Evolutionary conservation across 2,113 vertebrate species (phyloP).

Genomic region (Saccopteryx bilineata): DNA sequence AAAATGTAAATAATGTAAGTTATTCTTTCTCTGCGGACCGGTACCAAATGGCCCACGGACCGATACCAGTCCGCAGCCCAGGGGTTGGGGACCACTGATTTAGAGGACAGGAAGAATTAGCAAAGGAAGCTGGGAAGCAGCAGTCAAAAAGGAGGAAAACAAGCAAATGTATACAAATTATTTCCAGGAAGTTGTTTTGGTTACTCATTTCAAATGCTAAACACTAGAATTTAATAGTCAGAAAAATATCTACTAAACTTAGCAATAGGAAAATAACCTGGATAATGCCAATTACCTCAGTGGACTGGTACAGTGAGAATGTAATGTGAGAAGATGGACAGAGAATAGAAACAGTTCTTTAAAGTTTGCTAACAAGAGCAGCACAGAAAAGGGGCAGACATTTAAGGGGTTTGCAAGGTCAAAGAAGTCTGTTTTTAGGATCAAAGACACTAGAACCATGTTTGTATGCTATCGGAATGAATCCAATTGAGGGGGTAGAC

Average conservation of each 20-base stretch:
- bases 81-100: too few species aligned
- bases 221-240: background rate
- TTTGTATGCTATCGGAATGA: background rate
- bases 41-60: too few species aligned
- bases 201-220: conserved; percentile 26
- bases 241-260: background rate
- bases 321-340: background rate
- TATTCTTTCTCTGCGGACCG: too few species aligned
- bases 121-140: background rate
- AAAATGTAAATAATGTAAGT: too few species aligned
- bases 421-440: background rate
- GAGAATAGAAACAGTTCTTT: background rate
- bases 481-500: background rate
- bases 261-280: conserved; percentile 24
- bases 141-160: background rate
- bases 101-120: background rate
- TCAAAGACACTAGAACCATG: background rate
- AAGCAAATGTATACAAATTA: background rate
- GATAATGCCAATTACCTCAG: background rate
- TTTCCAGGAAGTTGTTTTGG: background rate
- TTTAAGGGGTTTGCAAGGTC: background rate
- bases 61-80: too few species aligned
- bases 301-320: background rate
- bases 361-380: background rate
- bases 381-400: background rate